Evolutionary conservation across 2,113 vertebrate species (phyloP), one percentile per base, ranked within the genome.

Genomic region (Nycticebus coucang): DNA sequence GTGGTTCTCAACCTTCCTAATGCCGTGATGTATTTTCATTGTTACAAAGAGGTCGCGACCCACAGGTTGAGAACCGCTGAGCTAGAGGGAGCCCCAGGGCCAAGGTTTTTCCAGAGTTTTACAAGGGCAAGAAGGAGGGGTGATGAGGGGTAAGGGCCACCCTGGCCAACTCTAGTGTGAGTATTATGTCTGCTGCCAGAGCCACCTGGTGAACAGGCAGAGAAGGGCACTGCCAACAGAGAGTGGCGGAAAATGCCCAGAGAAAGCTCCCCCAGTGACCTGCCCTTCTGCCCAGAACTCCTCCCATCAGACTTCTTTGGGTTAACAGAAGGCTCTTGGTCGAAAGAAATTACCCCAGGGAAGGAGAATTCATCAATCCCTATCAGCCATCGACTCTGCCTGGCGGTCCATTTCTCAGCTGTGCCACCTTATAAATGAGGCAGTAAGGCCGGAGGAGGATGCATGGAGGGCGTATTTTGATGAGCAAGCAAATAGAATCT

Each of bases 91-190:
- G 69, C 53, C 69, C 69, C 41, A 35, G 74, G 28, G 26, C 75
- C 82, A 60, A 89, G 75, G n/a, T 41, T 95, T 89, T 94, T 64
- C 83, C 79, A 72, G 59, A 82, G 17, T 93, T 96, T 97, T 90
- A 92, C 21, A 95, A 87, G 33, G 41, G 7, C 37, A 91, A 87
- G 94, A 87, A 89, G 71, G 71, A 86, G 64, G 64, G 24, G 71
- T 62, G 2, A 18, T 53, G 68, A 90, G 88, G 53, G 35, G 33
- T 28, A 59, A 92, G 87, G 84, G 71, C 62, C 41, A 53, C 55
- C 71, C 77, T 92, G 18, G 11, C 53, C 41, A 87, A 71, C 57
- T 89, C 69, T 92, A 24, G n/a, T 87, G 64, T 71, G 30, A 95
- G 64, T 88, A 53, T 68, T 93, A 35, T 87, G 59, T 89, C 37